A percentile compares a stretch with the other conserved stretches of the same genome.
phyloP scores from a whole-genome alignment of 2,888 invertebrate species.

The Lycocerus yunnanus region DNA sequence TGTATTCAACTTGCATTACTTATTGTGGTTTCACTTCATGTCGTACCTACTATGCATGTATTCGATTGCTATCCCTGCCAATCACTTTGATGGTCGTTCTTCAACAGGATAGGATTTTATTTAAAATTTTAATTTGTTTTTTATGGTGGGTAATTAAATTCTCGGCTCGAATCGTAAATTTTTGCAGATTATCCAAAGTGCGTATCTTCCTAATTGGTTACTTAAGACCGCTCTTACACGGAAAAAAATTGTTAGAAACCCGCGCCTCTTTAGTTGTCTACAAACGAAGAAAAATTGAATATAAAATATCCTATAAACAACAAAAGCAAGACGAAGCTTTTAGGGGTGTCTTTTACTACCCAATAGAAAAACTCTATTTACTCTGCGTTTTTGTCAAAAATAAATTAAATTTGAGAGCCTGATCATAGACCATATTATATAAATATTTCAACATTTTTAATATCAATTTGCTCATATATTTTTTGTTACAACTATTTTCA shows the following conservation, averaged over 20 bases:
- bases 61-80: slow-evolving; percentile 4
- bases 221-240: background rate
- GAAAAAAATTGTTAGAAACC: background rate
- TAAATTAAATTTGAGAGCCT: background rate
- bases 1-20: slow-evolving; percentile 19
- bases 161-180: background rate
- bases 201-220: background rate
- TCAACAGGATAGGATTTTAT: background rate
- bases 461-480: background rate
- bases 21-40: slow-evolving; percentile 16
- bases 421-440: background rate
- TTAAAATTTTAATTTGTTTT: background rate
- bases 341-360: background rate
- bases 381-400: background rate
- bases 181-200: background rate
- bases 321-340: background rate
- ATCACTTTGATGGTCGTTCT: background rate
- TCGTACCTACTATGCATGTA: too few species aligned
- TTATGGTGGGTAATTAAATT: background rate
- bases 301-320: background rate
- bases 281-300: background rate
- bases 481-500: background rate
- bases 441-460: background rate
- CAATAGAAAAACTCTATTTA: background rate
- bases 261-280: background rate